Evolutionary conservation across 2,888 invertebrate species (phyloP).

Genomic region (Conistra vaccinii): DNA sequence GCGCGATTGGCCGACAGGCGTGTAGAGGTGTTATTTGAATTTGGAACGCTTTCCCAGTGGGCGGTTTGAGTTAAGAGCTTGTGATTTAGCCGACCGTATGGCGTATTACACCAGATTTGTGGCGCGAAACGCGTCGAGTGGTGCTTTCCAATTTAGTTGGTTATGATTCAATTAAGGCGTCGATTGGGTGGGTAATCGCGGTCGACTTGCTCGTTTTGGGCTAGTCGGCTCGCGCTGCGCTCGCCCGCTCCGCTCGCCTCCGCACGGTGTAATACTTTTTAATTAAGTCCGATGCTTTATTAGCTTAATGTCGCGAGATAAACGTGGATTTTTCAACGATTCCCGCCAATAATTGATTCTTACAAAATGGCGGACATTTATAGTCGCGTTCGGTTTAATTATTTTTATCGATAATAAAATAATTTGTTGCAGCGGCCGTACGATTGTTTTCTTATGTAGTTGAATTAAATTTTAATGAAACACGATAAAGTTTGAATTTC

Average conservation of each 20-base stretch:
- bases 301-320: slow-evolving; percentile 87
- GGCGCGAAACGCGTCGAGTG: slow-evolving; percentile 71
- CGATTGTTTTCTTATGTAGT: slow-evolving; percentile 73
- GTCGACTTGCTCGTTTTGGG: slow-evolving; percentile 81
- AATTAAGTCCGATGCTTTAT: slow-evolving; percentile 91
- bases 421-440: slow-evolving; percentile 70
- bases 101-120: slow-evolving; percentile 80
- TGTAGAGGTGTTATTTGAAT: slow-evolving; percentile 85
- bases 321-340: slow-evolving; percentile 78
- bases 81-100: slow-evolving; percentile 86
- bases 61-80: slow-evolving; percentile 83
- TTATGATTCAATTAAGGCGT: slow-evolving; percentile 87
- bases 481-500: slow-evolving; percentile 87
- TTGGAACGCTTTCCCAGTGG: slow-evolving; percentile 85
- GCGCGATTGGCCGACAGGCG: slow-evolving; percentile 78
- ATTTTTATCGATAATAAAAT: slow-evolving; percentile 81
- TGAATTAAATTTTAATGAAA: slow-evolving; percentile 85
- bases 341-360: slow-evolving; percentile 78
- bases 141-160: slow-evolving; percentile 83
- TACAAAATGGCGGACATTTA: slow-evolving; percentile 74
- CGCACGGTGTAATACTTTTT: slow-evolving; percentile 82
- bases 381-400: slow-evolving; percentile 70
- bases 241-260: slow-evolving; percentile 71
- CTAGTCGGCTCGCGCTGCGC: slow-evolving; percentile 72
- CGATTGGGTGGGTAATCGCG: slow-evolving; percentile 81